phyloP scores from a whole-genome alignment of 2,797 vertebrate genomes.

The Coregonus ussuriensis region DNA sequence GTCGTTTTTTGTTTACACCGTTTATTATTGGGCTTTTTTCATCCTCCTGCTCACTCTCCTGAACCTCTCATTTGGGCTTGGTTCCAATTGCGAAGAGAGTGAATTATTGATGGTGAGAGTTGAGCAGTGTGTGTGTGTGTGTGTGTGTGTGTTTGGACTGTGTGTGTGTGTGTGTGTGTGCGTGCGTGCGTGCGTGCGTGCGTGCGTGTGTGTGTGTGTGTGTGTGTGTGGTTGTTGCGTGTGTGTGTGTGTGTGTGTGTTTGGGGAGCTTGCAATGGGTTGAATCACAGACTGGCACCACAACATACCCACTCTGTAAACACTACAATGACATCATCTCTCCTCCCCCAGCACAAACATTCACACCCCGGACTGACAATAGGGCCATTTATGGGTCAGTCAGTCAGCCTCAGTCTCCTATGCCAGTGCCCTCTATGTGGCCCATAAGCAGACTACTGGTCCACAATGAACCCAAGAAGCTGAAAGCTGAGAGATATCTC shows the following conservation, averaged over 20 bases:
- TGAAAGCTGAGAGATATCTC: neutral
- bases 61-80: slow-evolving; percentile 29
- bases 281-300: slow-evolving; percentile 57
- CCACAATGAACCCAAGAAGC: slow-evolving; percentile 28
- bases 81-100: slow-evolving; percentile 40
- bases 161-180: slow-evolving; percentile 1
- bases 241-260: slow-evolving; percentile 15
- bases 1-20: neutral
- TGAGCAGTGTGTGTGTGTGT: slow-evolving; percentile 23
- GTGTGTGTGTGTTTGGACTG: slow-evolving; percentile 26
- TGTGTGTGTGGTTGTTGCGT: slow-evolving; percentile 23
- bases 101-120: slow-evolving; percentile 59
- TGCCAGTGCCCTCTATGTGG: slow-evolving; percentile 49
- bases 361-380: slow-evolving; percentile 41
- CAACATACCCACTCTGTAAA: slow-evolving; percentile 18
- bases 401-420: slow-evolving; percentile 18
- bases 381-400: slow-evolving; percentile 57
- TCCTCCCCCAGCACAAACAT: slow-evolving; percentile 8
- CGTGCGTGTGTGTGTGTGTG: slow-evolving; percentile 13
- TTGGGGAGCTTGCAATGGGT: slow-evolving; percentile 32
- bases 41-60: neutral
- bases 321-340: slow-evolving; percentile 59
- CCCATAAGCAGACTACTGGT: neutral
- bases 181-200: no score
- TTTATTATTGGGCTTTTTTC: slow-evolving; percentile 34